Evolutionary conservation across 1,140 invertebrate genomes (phyloP).

Genomic region (Pemphigus obesinymphae): DNA sequence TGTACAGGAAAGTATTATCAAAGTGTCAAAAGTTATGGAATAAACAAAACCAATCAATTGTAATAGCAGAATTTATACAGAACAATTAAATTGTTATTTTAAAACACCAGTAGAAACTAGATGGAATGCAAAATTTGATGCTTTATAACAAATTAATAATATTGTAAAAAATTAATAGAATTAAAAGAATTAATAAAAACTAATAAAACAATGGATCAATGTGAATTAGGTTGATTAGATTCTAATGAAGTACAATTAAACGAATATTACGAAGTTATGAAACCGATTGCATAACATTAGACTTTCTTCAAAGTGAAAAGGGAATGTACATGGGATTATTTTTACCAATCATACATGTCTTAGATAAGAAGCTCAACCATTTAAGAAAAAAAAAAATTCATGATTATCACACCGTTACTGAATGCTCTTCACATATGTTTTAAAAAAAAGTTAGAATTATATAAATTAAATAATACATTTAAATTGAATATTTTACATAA

Average conservation of each 20-base stretch:
- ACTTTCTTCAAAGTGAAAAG: too few relatives aligned
- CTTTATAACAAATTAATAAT: not conserved
- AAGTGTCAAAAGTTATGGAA: not conserved
- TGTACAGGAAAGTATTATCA: not conserved
- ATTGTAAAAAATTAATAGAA: not conserved
- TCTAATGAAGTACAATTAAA: not conserved
- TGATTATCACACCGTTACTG: too few relatives aligned
- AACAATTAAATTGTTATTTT: not conserved
- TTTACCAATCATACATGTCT: too few relatives aligned
- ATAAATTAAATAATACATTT: too few relatives aligned
- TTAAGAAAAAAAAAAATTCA: too few relatives aligned
- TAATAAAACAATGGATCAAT: not conserved
- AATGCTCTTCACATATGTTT: too few relatives aligned
- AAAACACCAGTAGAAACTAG: not conserved
- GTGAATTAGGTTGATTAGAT: not conserved
- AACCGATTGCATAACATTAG: not conserved
- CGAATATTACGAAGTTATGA: too few relatives aligned
- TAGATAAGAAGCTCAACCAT: too few relatives aligned
- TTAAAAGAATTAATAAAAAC: not conserved
- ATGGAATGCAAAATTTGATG: not conserved
- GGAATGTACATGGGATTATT: too few relatives aligned
- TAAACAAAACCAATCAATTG: not conserved
- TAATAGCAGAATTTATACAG: not conserved
- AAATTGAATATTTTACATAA: too few relatives aligned
- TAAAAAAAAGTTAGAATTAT: too few relatives aligned